Evolutionary conservation across 2,888 invertebrate species (phyloP).

Genomic region (Strigamia maritima): DNA sequence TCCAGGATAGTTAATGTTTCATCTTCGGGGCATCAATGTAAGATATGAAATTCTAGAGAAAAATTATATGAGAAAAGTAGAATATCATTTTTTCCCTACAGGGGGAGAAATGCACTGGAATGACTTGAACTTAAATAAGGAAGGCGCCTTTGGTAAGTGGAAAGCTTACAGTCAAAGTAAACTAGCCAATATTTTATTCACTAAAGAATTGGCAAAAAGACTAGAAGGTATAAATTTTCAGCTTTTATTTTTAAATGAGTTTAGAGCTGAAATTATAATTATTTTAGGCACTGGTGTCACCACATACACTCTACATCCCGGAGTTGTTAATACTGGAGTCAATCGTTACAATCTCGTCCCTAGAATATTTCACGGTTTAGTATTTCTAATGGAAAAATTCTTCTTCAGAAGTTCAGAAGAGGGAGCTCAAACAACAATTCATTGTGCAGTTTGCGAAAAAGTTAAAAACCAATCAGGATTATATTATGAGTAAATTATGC

Average conservation of each 20-base stretch:
- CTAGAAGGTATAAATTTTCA: slow-evolving; percentile 46
- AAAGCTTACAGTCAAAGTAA: slow-evolving; percentile 51
- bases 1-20: slow-evolving; percentile 54
- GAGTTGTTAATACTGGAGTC: slow-evolving; percentile 52
- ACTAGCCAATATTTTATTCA: slow-evolving; percentile 51
- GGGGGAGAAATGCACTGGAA: slow-evolving; percentile 48
- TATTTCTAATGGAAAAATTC: background rate
- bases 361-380: background rate
- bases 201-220: slow-evolving; percentile 48
- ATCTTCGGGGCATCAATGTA: slow-evolving; percentile 51
- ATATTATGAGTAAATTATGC: slow-evolving; percentile 63
- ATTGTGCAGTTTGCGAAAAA: slow-evolving; percentile 65
- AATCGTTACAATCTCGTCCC: slow-evolving; percentile 44
- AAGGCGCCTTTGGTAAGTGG: slow-evolving; percentile 41
- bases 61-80: background rate
- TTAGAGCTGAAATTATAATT: background rate
- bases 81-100: background rate
- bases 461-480: slow-evolving; percentile 64
- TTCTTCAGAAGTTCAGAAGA: slow-evolving; percentile 49
- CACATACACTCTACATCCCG: slow-evolving; percentile 54
- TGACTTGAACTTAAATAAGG: slow-evolving; percentile 46
- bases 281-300: slow-evolving; percentile 50
- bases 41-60: too few relatives aligned
- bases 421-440: slow-evolving; percentile 68
- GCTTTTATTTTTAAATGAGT: background rate